Evolutionary conservation across 2,113 vertebrate genomes (phyloP).

Genomic region (Syrmaticus mikado): DNA sequence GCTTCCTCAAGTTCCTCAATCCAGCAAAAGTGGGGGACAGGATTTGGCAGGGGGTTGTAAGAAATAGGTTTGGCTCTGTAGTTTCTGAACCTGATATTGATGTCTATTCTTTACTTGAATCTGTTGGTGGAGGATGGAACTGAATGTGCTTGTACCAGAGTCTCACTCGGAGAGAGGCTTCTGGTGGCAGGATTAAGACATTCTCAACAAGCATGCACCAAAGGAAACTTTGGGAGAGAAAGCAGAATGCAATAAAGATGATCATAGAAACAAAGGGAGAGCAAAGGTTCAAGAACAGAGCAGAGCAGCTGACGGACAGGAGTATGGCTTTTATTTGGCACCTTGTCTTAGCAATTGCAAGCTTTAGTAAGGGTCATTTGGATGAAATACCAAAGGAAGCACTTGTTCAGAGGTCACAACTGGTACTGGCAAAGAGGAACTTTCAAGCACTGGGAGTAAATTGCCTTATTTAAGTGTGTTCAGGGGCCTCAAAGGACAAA

Average conservation of each 20-base stretch:
- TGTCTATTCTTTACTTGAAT: neutral
- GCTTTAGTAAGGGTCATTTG: neutral
- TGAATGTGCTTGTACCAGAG: neutral
- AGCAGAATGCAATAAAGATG: neutral
- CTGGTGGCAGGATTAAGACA: neutral
- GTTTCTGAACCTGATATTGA: no score
- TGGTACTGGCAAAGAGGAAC: neutral
- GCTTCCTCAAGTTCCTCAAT: neutral
- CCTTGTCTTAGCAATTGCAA: neutral
- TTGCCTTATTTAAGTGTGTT: neutral
- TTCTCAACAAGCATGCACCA: neutral
- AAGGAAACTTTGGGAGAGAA: neutral
- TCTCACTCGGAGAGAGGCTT: neutral
- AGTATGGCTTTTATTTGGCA: neutral
- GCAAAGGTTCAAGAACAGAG: neutral
- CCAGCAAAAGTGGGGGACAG: neutral
- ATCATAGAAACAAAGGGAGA: neutral
- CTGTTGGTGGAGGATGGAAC: neutral
- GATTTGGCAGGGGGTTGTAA: neutral
- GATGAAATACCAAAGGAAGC: neutral
- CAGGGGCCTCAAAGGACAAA: neutral
- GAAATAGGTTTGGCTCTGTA: neutral
- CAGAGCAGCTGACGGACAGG: neutral
- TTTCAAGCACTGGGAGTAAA: neutral
- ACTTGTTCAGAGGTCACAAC: neutral